phyloP scores from a whole-genome alignment of 2,888 invertebrate genomes.

The Agonopterix alstromeriana region DNA sequence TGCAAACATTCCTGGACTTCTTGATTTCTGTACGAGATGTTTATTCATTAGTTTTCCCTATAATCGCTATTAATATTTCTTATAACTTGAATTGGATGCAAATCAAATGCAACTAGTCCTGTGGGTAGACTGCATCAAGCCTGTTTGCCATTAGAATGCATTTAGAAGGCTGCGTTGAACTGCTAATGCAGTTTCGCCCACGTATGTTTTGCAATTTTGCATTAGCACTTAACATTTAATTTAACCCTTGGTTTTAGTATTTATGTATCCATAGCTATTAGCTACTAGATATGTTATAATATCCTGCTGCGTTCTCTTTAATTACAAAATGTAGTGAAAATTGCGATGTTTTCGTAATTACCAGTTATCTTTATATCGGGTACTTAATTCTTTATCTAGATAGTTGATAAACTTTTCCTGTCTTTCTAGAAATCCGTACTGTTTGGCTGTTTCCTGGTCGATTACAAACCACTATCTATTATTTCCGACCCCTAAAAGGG shows the following conservation, averaged over 20 bases:
- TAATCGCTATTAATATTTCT: neutral
- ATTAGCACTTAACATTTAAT: slow-evolving; percentile 1
- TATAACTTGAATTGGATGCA: neutral
- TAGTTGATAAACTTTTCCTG: too few relatives aligned
- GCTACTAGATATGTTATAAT: too few relatives aligned
- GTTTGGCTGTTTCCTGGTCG: too few relatives aligned
- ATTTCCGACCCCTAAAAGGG: too few relatives aligned
- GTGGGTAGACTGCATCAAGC: slow-evolving; percentile 4
- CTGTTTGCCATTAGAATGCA: slow-evolving; percentile 8
- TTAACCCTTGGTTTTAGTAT: neutral
- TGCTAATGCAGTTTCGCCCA: slow-evolving; percentile 18
- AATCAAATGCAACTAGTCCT: slow-evolving; percentile 1
- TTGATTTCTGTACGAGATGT: neutral
- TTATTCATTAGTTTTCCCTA: neutral
- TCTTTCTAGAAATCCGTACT: too few relatives aligned
- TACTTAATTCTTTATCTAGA: too few relatives aligned
- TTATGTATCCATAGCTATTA: too few relatives aligned
- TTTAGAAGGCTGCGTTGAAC: slow-evolving; percentile 14
- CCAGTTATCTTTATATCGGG: too few relatives aligned
- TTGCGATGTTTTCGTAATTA: too few relatives aligned
- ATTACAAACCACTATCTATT: too few relatives aligned
- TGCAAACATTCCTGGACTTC: neutral
- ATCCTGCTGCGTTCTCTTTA: too few relatives aligned
- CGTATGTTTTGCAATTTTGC: slow-evolving; percentile 13
- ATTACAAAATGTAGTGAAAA: too few relatives aligned